Evolutionary conservation across 2,113 vertebrate species (phyloP), one percentile per base, ranked within the genome.

Genomic region (Prunella himalayana): DNA sequence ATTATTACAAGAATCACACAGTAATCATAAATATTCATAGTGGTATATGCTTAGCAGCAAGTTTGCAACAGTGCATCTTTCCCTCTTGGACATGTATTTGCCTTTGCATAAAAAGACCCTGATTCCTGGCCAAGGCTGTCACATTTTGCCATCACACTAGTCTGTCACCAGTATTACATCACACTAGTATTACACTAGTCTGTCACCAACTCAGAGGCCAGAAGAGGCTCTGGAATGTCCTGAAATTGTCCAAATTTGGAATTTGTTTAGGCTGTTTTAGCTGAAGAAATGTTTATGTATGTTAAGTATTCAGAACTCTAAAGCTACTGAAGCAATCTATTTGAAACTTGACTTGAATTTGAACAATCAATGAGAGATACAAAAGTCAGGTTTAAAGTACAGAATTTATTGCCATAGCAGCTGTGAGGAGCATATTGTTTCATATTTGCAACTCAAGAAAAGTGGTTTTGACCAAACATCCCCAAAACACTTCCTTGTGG

Each of bases 121-220:
- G 35, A 25, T 63, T n/a, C 10, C 47, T 53, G 51, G 78, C 22
- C 64, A 89, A 69, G 45, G 39, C 53, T 84, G 25, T 89, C 82
- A 65, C 22, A n/a, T 45, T 72, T 49, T 92, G 25, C 65, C 82
- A n/a, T 84, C 72, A 47, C 56, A 59, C 17, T 28, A 17, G 13
- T 63, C 72, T 95, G 83, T 93, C 92, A 94, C 76, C 88, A 92
- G n/a, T n/a, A n/a, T n/a, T n/a, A n/a, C n/a, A n/a, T n/a, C n/a
- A n/a, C n/a, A n/a, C n/a, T n/a, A n/a, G n/a, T n/a, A 73, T 93
- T 80, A 19, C 69, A 37, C 54, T 28, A 17, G 13, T 63, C 72
- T 95, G 83, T 93, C 92, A 94, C 76, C 88, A 92, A 8, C 28
- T 75, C 47, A 63, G 54, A 66, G 78, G 47, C 39, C 47, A 18